Conservation (phyloP, 2,888 invertebrate species). For the Sialis lutaria region DNA sequence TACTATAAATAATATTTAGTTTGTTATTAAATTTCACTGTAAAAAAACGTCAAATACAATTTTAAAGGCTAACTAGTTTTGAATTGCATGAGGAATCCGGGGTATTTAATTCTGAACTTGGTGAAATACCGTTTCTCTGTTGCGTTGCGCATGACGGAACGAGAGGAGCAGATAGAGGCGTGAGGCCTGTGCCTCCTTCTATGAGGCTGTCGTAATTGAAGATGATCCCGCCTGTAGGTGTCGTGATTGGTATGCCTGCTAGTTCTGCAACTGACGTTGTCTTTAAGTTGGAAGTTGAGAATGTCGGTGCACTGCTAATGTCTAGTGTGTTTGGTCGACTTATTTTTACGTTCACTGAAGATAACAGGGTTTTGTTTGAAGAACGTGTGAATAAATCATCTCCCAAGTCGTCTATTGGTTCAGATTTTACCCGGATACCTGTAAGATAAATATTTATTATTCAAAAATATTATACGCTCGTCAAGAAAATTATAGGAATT, state of each 20-base stretch:
- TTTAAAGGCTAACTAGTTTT: slow-evolving; percentile 72
- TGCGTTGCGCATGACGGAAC: slow-evolving; percentile 59
- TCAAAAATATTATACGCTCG: too few species aligned
- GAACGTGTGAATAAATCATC: slow-evolving; percentile 13
- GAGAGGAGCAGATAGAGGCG: slow-evolving; percentile 61
- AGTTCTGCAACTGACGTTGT: slow-evolving; percentile 40
- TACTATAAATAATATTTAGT: too few species aligned
- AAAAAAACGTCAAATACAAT: too few species aligned
- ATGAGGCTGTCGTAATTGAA: slow-evolving; percentile 87
- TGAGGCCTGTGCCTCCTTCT: slow-evolving; percentile 85
- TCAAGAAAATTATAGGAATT: too few species aligned
- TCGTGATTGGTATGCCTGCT: slow-evolving; percentile 68
- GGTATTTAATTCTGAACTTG: slow-evolving; percentile 40
- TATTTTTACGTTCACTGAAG: slow-evolving; percentile 25
- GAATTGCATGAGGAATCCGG: slow-evolving; percentile 57
- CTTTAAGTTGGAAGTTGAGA: slow-evolving; percentile 32
- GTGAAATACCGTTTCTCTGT: slow-evolving; percentile 36
- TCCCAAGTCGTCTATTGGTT: slow-evolving; percentile 28
- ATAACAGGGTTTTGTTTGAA: slow-evolving; percentile 7
- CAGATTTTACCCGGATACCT: slow-evolving; percentile 6
- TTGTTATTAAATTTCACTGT: too few species aligned
- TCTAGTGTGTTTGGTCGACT: slow-evolving; percentile 57
- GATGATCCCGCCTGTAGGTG: slow-evolving; percentile 72
- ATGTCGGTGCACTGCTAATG: slow-evolving; percentile 56
- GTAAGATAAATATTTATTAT: too few species aligned